phyloP scores from a whole-genome alignment of 1,140 invertebrate species.

The Babylonia areolata region DNA sequence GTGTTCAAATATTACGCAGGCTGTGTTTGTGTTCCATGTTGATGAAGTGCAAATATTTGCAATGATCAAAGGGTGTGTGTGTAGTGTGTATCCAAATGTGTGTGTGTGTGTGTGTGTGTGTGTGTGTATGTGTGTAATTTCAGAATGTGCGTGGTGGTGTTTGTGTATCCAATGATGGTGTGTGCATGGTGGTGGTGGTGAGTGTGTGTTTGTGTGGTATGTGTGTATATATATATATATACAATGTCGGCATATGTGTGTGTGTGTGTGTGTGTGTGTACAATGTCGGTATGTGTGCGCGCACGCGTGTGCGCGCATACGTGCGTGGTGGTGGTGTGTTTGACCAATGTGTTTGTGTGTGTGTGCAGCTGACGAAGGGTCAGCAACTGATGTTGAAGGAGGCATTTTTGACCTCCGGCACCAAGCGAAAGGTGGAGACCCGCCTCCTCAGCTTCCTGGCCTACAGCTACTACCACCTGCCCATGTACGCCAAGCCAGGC shows the following conservation, averaged over 20 bases:
- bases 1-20: not conserved
- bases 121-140: not conserved
- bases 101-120: not conserved
- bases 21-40: too few relatives aligned
- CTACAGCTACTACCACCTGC: conserved; percentile 76
- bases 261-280: not conserved
- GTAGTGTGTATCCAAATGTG: not conserved
- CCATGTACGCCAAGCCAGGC: conserved; percentile 76
- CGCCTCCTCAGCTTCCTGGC: conserved; percentile 74
- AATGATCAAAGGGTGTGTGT: not conserved
- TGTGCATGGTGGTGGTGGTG: too few relatives aligned
- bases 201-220: too few relatives aligned
- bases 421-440: conserved; percentile 72
- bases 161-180: too few relatives aligned
- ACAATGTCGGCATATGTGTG: not conserved
- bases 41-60: too few relatives aligned
- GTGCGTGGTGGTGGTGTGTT: too few relatives aligned
- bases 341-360: too few relatives aligned
- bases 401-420: conserved; percentile 55
- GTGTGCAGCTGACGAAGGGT: conserved; percentile 57
- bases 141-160: not conserved
- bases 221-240: too few relatives aligned
- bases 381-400: conserved; percentile 62
- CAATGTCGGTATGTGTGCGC: not conserved
- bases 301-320: too few relatives aligned